Evolutionary conservation across 2,888 invertebrate genomes (phyloP), one percentile per base, ranked within the genome.

Genomic region (Drosophila nr. perissopoda): DNA sequence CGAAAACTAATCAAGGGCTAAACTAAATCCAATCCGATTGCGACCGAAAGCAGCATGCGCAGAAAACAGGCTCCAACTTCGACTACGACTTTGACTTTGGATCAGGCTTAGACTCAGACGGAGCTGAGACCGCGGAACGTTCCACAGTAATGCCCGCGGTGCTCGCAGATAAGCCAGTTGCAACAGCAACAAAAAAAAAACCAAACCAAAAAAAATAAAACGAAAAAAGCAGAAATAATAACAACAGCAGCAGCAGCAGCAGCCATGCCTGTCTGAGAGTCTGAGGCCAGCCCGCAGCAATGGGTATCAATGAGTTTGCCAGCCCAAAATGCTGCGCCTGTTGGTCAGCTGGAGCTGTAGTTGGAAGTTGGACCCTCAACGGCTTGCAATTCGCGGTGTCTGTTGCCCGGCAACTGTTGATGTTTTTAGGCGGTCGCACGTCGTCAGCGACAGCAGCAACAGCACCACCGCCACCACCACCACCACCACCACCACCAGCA

Each of bases 1-100:
- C 84, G 85, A 91, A 88, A 92, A 92, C 92, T 92, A 92, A 92
- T 92, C 92, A 92, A 92, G 92, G 92, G 91, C 92, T 89, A 89
- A 90, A 87, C 91, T 88, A 90, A 91, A 92, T 90, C 91, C 91
- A 92, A 91, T 91, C 91, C 90, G 82, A 91, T 84, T 91, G 83
- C 74, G 80, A 71, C 60, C 70, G 58, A 69, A 77, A 89, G 81
- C 85, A 79, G 82, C 85, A 87, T 79, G 85, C 87, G 79, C 81
- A 76, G 34, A 46, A 25, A 70, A 61, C 64, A 53, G 74, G 69
- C 78, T 68, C 51, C 40, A 52, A 60, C 61, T 62, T 46, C 25
- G 57, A 59, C 36, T 46, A 21, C 29, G 52, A 51, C 51, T 51
- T 31, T 21, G 62, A 25, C 38, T 71, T 56, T 60, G 61, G 62